phyloP scores from a whole-genome alignment of 37 sponge, comb jelly and placozoan genomes.

The Petrosia ficiformis region DNA sequence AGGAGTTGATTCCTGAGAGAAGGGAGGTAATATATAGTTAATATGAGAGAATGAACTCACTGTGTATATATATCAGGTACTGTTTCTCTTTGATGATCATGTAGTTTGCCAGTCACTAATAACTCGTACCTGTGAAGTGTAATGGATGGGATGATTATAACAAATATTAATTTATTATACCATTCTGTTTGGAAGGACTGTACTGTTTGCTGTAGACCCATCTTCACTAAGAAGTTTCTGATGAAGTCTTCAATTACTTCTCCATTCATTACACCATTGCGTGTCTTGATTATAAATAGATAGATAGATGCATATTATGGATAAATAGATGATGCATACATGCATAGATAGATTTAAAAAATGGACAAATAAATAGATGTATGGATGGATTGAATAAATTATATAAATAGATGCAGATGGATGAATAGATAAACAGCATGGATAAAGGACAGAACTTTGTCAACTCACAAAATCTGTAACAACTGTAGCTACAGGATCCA shows the following conservation, averaged over 20 bases:
- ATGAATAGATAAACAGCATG: too few species aligned
- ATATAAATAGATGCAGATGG: too few species aligned
- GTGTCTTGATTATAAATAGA: neutral
- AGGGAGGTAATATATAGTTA: neutral
- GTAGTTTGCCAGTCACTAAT: conserved; percentile 20
- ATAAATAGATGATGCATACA: neutral
- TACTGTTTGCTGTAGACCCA: conserved; percentile 70
- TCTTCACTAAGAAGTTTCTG: conserved; percentile 80
- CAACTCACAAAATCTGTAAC: too few species aligned
- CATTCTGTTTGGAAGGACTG: conserved; percentile 90
- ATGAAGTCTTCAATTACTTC: conserved; percentile 98
- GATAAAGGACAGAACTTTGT: too few species aligned
- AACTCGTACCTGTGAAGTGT: conserved; percentile 47
- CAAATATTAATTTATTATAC: conserved; percentile 11
- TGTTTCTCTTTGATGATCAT: conserved; percentile 4
- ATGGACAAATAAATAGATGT: neutral
- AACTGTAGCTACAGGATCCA: neutral
- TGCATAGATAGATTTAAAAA: too few species aligned
- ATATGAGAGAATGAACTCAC: conserved; percentile 21
- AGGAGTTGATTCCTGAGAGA: conserved; percentile 61
- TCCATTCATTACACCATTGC: neutral
- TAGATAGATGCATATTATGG: neutral
- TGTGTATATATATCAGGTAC: conserved; percentile 75
- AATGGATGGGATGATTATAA: neutral
- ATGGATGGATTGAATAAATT: neutral